A percentile compares a stretch with the other conserved stretches of the same genome.
Conservation (phyloP, 2,888 invertebrate species). For the Hydroisotoma schaefferi region DNA sequence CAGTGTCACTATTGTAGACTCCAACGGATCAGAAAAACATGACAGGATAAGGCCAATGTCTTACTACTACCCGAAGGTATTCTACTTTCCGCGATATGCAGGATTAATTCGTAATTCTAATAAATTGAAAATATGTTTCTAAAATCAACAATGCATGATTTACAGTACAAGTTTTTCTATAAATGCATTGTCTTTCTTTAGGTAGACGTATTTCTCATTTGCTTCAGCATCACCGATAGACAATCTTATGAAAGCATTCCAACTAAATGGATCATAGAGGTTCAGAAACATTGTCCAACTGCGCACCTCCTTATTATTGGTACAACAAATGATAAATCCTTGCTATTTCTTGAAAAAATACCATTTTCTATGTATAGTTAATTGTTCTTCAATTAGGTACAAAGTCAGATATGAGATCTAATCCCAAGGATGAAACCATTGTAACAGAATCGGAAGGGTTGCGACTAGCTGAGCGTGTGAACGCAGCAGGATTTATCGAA, state of each 20-base stretch:
- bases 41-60: neutral
- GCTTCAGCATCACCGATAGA: conserved; percentile 74
- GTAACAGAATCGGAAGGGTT: neutral
- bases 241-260: conserved; percentile 76
- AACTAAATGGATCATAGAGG: conserved; percentile 82
- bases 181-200: conserved; percentile 56
- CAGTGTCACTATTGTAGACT: neutral
- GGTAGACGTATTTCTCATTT: conserved; percentile 82
- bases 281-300: conserved; percentile 69
- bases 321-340: conserved; percentile 50
- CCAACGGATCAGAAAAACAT: neutral
- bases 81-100: neutral
- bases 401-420: neutral
- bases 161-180: too few relatives aligned
- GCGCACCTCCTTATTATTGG: conserved; percentile 80
- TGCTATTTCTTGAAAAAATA: too few relatives aligned
- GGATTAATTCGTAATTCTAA: neutral
- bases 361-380: neutral
- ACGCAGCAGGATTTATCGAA: neutral
- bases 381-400: neutral
- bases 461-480: neutral
- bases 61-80: conserved; percentile 20
- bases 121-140: neutral
- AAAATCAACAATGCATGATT: neutral
- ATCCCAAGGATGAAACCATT: neutral